Percentiles rank a stretch among this genome's conserved stretches.
These are phyloP conservation scores for Ferdinandea cuprea DNA, from an alignment of 2,888 invertebrate genomes.

Conservation along the genomic window DNA sequence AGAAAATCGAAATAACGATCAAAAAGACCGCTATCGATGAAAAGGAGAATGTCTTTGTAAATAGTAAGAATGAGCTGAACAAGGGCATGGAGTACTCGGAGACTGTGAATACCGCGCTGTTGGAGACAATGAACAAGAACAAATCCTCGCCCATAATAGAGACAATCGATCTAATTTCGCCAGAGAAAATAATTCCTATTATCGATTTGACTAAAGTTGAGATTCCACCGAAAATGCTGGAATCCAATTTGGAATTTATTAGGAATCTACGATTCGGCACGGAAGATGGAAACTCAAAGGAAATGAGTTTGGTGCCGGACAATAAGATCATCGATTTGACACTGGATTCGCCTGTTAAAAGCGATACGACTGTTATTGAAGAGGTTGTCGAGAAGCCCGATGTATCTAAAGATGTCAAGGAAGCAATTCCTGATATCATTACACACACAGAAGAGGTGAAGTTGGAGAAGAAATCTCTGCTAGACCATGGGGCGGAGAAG, in stretches of 20 bases:
- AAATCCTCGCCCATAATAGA: slow-evolving; percentile 79
- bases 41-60: slow-evolving; percentile 82
- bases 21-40: slow-evolving; percentile 80
- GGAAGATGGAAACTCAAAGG: slow-evolving; percentile 76
- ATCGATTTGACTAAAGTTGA: slow-evolving; percentile 80
- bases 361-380: slow-evolving; percentile 76
- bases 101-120: slow-evolving; percentile 80
- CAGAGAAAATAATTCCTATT: slow-evolving; percentile 79
- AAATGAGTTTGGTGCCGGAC: slow-evolving; percentile 53
- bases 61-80: slow-evolving; percentile 82
- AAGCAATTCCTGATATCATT: slow-evolving; percentile 81
- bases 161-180: slow-evolving; percentile 82
- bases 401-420: slow-evolving; percentile 81
- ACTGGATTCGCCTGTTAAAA: slow-evolving; percentile 76
- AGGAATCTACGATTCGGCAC: slow-evolving; percentile 75
- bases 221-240: slow-evolving; percentile 78
- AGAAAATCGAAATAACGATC: slow-evolving; percentile 80
- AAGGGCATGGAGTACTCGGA: slow-evolving; percentile 82
- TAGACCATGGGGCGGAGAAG: slow-evolving; percentile 79
- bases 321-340: slow-evolving; percentile 80
- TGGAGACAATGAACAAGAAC: slow-evolving; percentile 79
- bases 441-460: slow-evolving; percentile 79
- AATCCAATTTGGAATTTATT: slow-evolving; percentile 77
- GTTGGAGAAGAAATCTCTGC: slow-evolving; percentile 74
- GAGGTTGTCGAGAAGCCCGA: slow-evolving; percentile 78